Evolutionary conservation across 1,140 invertebrate genomes (phyloP).

Genomic region (Drosophila funebris): DNA sequence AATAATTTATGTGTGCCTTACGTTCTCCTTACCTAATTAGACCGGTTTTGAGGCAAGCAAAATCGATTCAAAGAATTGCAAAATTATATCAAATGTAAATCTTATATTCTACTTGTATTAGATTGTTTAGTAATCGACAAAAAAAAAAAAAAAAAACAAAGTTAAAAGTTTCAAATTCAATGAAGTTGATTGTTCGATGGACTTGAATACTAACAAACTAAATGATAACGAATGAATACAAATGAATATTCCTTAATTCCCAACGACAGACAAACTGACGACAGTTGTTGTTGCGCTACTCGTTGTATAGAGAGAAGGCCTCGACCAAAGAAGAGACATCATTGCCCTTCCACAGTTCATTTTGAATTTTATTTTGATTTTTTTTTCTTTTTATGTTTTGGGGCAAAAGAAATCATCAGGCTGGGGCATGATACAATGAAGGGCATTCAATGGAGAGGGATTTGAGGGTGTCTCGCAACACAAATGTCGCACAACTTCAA

Average conservation of each 20-base stretch:
- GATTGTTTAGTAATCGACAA: no score
- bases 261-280: neutral
- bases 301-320: neutral
- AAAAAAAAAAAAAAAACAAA: no score
- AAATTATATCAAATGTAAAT: no score
- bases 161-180: no score
- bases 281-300: neutral
- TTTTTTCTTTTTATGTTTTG: neutral
- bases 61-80: no score
- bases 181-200: no score
- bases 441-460: conserved; percentile 14
- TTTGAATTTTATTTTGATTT: neutral
- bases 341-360: neutral
- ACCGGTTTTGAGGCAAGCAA: no score
- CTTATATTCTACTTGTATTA: no score
- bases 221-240: conserved; percentile 24
- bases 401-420: conserved; percentile 20
- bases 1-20: no score
- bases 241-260: conserved; percentile 11
- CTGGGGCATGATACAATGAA: conserved; percentile 32
- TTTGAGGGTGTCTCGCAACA: conserved; percentile 15
- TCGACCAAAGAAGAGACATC: neutral
- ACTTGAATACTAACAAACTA: no score
- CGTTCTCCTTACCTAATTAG: no score
- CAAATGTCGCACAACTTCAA: conserved; percentile 19